Percentiles rank a stretch among this genome's conserved stretches.
These are phyloP conservation scores for Leptinotarsa haldemani DNA, from an alignment of 2,888 invertebrate species.

Conservation along the genomic window DNA sequence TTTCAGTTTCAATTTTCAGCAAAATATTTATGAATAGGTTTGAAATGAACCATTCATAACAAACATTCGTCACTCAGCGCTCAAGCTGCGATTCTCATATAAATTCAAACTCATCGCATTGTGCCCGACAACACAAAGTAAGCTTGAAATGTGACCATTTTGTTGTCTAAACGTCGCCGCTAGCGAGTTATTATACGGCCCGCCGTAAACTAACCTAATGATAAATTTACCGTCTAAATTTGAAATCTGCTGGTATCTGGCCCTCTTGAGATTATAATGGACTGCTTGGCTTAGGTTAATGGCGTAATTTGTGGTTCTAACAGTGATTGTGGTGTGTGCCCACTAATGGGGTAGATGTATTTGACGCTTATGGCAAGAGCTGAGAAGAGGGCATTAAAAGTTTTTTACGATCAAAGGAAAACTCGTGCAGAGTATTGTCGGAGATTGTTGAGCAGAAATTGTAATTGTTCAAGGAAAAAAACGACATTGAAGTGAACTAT, in stretches of 20 bases:
- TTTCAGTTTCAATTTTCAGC: too few species aligned
- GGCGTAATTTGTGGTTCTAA: background rate
- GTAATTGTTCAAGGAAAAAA: too few species aligned
- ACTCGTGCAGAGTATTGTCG: too few species aligned
- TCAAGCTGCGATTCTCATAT: background rate
- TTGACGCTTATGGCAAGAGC: background rate
- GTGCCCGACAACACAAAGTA: background rate
- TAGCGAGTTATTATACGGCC: conserved; percentile 8
- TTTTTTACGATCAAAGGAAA: too few species aligned
- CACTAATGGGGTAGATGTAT: background rate
- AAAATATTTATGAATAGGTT: too few species aligned
- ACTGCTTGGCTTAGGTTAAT: conserved; percentile 15
- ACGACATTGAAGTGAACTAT: too few species aligned
- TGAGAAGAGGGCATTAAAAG: too few species aligned
- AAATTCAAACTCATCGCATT: conserved; percentile 10
- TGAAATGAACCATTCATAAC: background rate
- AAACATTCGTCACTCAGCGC: background rate
- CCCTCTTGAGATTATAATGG: conserved; percentile 14
- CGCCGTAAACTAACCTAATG: conserved; percentile 16
- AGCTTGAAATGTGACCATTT: conserved; percentile 13
- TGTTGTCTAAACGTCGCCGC: conserved; percentile 14
- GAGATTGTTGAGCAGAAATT: too few species aligned
- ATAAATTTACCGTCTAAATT: conserved; percentile 19
- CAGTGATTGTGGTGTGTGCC: conserved; percentile 7
- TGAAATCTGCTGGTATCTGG: conserved; percentile 12